Base-by-base conservation (phyloP, 53 echinoderm and acorn worm species). In the Actinopyga echinites region DNA sequence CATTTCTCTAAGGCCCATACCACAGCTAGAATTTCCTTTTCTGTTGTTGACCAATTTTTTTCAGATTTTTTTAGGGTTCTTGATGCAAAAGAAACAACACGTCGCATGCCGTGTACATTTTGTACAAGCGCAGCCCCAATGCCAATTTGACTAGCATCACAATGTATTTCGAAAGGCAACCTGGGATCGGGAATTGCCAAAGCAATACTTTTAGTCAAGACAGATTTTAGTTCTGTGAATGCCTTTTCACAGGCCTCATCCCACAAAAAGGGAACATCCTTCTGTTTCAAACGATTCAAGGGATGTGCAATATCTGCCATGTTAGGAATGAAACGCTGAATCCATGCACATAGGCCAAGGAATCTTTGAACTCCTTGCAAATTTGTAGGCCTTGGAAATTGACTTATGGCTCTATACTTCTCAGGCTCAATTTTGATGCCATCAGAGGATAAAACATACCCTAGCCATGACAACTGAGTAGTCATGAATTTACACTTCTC, bases 1-100 rank as follows among this genome's bases (percentile, higher is more conserved):
- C 82, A 89, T 45, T 79, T 86, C 26, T 78, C 78, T 44, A 75
- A n/a, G 12, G 87, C 87, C 91, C 84, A 87, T 24, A 87, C 83
- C 49, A 87, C 79, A 17, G 80, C 91, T 19, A 86, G 40, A 73
- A 83, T 87, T 69, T 91, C 84, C 43, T 43, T 43, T 69, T 91
- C 79, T 30, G 86, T 86, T 7, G 87, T 83, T 13, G 62, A 73
- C 56, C 87, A 91, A 53, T 91, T 91, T 49, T 78, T 83, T 42
- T 91, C 86, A 42, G 69, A 63, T 24, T 66, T 59, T 28, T 64
- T 61, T 1, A 91, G 80, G 21, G 87, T 79, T 21, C 83, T 75
- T 33, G 83, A 83, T 34, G 91, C 91, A 84, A 83, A 91, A 22
- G 87, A 87, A 53, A 91, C 66, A 2, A 75, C 54, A 75, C 75